These are phyloP conservation scores for Synergus laeviventris DNA, from an alignment of 2,888 invertebrate genomes.

Conservation along the genomic window DNA sequence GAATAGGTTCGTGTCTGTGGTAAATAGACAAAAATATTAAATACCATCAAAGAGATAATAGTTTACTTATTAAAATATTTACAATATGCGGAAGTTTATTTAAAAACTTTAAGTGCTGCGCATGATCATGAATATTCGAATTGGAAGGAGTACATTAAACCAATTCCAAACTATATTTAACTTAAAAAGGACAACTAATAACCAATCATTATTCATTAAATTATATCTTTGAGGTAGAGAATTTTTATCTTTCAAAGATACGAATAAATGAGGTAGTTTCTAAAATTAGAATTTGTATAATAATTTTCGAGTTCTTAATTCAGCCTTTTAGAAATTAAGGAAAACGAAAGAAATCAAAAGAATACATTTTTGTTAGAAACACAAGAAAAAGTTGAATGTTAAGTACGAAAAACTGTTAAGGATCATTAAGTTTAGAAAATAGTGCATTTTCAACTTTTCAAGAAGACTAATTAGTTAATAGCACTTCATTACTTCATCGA, in stretches of 20 bases:
- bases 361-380: background rate
- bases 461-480: background rate
- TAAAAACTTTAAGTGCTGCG: background rate
- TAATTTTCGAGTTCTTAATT: background rate
- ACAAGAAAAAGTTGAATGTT: background rate
- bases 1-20: too few species aligned
- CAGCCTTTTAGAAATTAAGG: background rate
- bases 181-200: background rate
- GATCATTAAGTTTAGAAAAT: slow-evolving; percentile 6
- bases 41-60: too few species aligned
- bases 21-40: too few species aligned
- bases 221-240: background rate
- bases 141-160: background rate
- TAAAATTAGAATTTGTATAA: background rate
- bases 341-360: background rate
- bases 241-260: background rate
- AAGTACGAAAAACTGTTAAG: background rate
- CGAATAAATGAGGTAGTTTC: background rate
- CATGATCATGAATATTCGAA: background rate
- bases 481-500: background rate
- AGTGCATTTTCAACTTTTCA: background rate
- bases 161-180: too few species aligned
- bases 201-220: background rate
- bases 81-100: background rate
- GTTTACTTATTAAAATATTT: background rate